Percentiles rank a stretch among this genome's conserved stretches.
These are phyloP conservation scores for Halocynthia aurantium DNA, from an alignment of 23 tunicate genomes.

Conservation along the genomic window DNA sequence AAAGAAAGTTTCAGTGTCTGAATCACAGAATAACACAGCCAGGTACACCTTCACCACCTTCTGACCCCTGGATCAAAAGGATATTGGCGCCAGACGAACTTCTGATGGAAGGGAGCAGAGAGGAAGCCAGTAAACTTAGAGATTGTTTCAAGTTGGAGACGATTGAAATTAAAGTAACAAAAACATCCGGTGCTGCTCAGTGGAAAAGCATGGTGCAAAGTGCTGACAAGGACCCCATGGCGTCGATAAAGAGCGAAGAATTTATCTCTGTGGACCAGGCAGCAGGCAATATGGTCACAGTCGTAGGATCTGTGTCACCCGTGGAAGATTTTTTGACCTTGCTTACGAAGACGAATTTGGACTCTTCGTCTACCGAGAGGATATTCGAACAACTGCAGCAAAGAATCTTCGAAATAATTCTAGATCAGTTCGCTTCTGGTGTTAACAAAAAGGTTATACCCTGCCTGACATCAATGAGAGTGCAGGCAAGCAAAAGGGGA, in stretches of 20 bases:
- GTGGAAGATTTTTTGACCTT: slow-evolving; percentile 36
- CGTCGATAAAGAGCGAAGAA: neutral
- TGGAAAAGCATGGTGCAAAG: slow-evolving; percentile 1
- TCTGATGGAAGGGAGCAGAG: neutral
- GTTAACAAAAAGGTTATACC: slow-evolving; percentile 30
- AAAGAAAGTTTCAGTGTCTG: slow-evolving; percentile 40
- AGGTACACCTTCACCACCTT: slow-evolving; percentile 7
- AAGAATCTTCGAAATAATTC: slow-evolving; percentile 22
- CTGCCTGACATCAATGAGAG: slow-evolving; percentile 23
- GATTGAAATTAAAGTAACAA: neutral
- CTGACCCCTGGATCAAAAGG: neutral
- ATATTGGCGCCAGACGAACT: slow-evolving; percentile 14
- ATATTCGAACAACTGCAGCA: slow-evolving; percentile 40
- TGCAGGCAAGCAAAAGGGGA: slow-evolving; percentile 7
- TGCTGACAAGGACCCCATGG: neutral
- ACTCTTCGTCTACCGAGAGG: neutral
- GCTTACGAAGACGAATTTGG: neutral
- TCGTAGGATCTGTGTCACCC: slow-evolving; percentile 55
- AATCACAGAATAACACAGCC: slow-evolving; percentile 33
- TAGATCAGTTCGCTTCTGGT: slow-evolving; percentile 36
- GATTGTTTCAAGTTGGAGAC: slow-evolving; percentile 7
- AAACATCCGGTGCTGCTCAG: neutral
- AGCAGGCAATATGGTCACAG: slow-evolving; percentile 12
- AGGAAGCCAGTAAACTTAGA: neutral
- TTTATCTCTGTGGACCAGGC: neutral